Percentiles rank a stretch among this genome's conserved stretches.
Evolutionary conservation across 2,797 vertebrate species (phyloP).

Genomic region (Lithobates pipiens): DNA sequence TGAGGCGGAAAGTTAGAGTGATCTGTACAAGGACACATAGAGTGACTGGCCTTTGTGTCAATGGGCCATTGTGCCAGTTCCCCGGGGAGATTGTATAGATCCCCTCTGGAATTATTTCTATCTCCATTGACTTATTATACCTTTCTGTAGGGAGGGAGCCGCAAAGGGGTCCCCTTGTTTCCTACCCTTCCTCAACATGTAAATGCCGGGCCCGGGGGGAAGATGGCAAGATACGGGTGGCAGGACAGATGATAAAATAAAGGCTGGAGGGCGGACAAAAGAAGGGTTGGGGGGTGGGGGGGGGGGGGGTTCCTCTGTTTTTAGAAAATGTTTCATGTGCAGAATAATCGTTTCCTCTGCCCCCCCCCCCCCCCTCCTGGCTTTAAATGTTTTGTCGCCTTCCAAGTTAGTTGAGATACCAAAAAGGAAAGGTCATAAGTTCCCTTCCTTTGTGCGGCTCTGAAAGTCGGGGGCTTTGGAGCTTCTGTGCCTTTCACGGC

Average conservation of each 20-base stretch:
- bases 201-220: slow-evolving; percentile 1
- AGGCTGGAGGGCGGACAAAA: neutral
- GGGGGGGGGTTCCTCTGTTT: slow-evolving; percentile 12
- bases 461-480: slow-evolving; percentile 42
- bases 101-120: slow-evolving; percentile 72
- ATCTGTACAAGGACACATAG: slow-evolving; percentile 45
- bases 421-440: slow-evolving; percentile 55
- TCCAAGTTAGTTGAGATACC: slow-evolving; percentile 59
- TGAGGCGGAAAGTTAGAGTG: slow-evolving; percentile 17
- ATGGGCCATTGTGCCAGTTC: slow-evolving; percentile 72
- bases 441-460: slow-evolving; percentile 43
- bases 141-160: slow-evolving; percentile 56
- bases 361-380: slow-evolving; percentile 28
- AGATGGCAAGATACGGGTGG: slow-evolving; percentile 40
- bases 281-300: neutral
- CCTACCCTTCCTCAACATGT: slow-evolving; percentile 34
- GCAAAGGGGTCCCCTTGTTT: slow-evolving; percentile 39
- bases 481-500: slow-evolving; percentile 49
- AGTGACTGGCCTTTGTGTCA: slow-evolving; percentile 40
- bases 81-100: slow-evolving; percentile 73
- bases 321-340: slow-evolving; percentile 27
- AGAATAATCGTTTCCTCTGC: slow-evolving; percentile 41
- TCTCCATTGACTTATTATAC: slow-evolving; percentile 66
- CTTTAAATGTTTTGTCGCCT: slow-evolving; percentile 45
- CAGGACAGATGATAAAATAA: slow-evolving; percentile 17